Percentiles rank a stretch among this genome's conserved stretches.
These are phyloP conservation scores for Spondyliosoma cantharus DNA, from an alignment of 2,797 vertebrate species.

Conservation along the genomic window DNA sequence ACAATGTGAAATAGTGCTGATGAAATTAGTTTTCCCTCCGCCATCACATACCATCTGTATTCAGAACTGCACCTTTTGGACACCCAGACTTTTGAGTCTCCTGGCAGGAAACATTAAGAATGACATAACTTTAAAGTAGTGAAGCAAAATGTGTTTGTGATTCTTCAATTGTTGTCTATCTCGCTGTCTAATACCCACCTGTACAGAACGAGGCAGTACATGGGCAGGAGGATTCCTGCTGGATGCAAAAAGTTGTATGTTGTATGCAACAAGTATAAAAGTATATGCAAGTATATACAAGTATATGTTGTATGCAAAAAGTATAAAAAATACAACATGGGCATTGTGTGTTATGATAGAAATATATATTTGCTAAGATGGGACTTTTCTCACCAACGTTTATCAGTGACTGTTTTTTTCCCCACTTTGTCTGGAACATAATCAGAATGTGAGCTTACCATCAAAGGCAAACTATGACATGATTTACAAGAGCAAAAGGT, in stretches of 20 bases:
- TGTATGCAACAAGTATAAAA: no score
- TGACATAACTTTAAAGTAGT: neutral
- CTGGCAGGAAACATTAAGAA: slow-evolving; percentile 3
- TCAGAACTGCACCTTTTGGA: neutral
- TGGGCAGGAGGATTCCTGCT: slow-evolving; percentile 10
- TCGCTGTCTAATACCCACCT: slow-evolving; percentile 22
- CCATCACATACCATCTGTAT: slow-evolving; percentile 35
- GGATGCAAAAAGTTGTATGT: neutral
- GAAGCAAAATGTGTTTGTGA: neutral
- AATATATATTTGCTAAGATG: neutral
- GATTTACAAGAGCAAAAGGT: neutral
- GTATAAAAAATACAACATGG: neutral
- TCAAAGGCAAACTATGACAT: neutral
- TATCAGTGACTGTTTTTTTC: neutral
- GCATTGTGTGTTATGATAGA: neutral
- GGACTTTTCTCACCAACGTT: slow-evolving; percentile 25
- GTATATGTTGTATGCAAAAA: no score
- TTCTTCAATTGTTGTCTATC: neutral
- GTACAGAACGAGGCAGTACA: slow-evolving; percentile 2
- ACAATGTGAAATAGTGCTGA: neutral
- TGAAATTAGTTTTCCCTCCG: neutral
- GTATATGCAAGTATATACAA: no score
- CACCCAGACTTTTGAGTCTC: slow-evolving; percentile 5
- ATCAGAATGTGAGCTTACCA: neutral
- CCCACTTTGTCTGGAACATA: slow-evolving; percentile 24